These are phyloP conservation scores for Poeciliopsis occidentalis DNA, from an alignment of 2,113 vertebrate genomes.

Conservation along the genomic window DNA sequence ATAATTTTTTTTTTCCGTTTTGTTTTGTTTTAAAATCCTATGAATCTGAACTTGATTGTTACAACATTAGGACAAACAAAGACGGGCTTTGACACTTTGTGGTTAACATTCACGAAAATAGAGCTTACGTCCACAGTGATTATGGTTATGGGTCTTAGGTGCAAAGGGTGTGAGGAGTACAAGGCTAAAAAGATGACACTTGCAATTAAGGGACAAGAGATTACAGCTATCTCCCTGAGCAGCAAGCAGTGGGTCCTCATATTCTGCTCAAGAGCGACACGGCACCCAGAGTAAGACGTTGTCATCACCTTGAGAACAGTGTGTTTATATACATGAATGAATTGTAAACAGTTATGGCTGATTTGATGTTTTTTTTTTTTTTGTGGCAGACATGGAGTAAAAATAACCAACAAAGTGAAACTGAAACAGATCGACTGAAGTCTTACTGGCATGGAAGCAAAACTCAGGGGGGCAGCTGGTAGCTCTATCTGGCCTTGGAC, in stretches of 20 bases:
- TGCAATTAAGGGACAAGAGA: constrained; percentile 71
- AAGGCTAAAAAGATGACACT: constrained; percentile 70
- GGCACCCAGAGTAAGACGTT: constrained; percentile 64
- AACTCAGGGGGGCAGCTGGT: constrained; percentile 74
- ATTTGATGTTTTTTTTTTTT: constrained; percentile 10
- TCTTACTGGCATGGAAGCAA: constrained; percentile 65
- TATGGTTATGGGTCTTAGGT: constrained; percentile 79
- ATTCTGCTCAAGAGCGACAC: constrained; percentile 63
- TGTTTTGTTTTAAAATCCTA: constrained; percentile 45
- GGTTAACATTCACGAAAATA: constrained; percentile 83
- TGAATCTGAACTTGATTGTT: constrained; percentile 65
- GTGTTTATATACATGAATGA: constrained; percentile 43
- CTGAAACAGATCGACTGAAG: constrained; percentile 34
- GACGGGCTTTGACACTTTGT: constrained; percentile 79
- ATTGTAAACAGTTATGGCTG: constrained; percentile 49
- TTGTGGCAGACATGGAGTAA: constrained; percentile 32
- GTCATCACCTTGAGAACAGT: constrained; percentile 28
- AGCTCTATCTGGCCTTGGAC: constrained; percentile 65
- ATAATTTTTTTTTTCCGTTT: neutral
- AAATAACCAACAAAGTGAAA: constrained; percentile 18
- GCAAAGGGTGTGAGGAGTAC: constrained; percentile 75
- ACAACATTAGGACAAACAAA: constrained; percentile 76
- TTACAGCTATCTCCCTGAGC: constrained; percentile 81
- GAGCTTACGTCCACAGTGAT: constrained; percentile 81
- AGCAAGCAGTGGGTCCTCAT: constrained; percentile 50